Evolutionary conservation across 2,797 vertebrate genomes (phyloP).

Genomic region (Emys orbicularis): DNA sequence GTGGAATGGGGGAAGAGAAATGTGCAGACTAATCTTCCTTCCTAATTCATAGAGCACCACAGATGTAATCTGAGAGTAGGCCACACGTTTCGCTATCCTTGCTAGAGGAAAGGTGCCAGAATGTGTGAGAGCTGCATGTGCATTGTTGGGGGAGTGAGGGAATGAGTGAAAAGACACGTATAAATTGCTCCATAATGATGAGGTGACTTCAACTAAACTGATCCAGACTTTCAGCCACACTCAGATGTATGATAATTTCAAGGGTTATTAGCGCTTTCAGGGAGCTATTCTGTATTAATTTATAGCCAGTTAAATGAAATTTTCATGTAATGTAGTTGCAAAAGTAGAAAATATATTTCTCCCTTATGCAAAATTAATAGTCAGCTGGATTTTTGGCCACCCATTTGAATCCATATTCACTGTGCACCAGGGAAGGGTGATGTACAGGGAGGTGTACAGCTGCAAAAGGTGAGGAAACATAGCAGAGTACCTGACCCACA

Average conservation of each 20-base stretch:
- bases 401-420: not conserved
- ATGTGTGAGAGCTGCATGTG: conserved; percentile 12
- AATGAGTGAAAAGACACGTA: conserved; percentile 5
- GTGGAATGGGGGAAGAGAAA: conserved; percentile 20
- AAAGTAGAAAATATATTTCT: conserved; percentile 15
- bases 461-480: not conserved
- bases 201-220: conserved; percentile 30
- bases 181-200: conserved; percentile 58
- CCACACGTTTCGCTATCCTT: conserved; percentile 60
- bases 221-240: conserved; percentile 7
- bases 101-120: conserved; percentile 49
- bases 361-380: conserved; percentile 22
- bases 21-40: conserved; percentile 41
- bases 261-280: conserved; percentile 19
- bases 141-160: conserved; percentile 5
- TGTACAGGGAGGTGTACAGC: not conserved
- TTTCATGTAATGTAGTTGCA: not conserved
- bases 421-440: not conserved
- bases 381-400: not conserved
- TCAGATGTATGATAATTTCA: conserved; percentile 35
- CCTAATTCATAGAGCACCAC: conserved; percentile 30
- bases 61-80: conserved; percentile 59
- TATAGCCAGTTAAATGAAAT: not conserved
- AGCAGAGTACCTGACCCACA: not conserved
- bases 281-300: not conserved